Evolutionary conservation across 1,140 invertebrate species (phyloP).

Genomic region (Myzus persicae): DNA sequence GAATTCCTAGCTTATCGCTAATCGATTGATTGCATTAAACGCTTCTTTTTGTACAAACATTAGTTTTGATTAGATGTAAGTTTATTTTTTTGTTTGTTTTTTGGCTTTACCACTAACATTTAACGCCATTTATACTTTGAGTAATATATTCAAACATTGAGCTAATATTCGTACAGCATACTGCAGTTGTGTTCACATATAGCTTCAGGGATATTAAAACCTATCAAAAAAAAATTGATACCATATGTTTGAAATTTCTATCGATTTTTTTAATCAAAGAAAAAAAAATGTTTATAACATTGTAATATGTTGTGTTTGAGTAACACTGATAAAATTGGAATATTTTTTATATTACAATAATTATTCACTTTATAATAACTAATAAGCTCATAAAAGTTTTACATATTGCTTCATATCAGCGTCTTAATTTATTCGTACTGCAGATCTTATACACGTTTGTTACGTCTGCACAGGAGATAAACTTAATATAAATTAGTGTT

Average conservation of each 20-base stretch:
- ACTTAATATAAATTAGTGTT: conserved; percentile 7
- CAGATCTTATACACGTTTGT: background rate
- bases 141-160: background rate
- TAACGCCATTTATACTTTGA: background rate
- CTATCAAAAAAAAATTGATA: background rate
- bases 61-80: conserved; percentile 8
- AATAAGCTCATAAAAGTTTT: conserved; percentile 1
- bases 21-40: background rate
- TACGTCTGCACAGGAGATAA: background rate
- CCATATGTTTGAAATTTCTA: background rate
- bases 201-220: background rate
- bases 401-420: background rate
- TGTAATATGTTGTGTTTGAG: background rate
- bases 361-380: background rate
- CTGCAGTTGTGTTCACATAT: background rate
- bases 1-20: background rate
- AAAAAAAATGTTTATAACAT: background rate
- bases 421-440: background rate
- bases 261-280: background rate
- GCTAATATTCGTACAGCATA: background rate
- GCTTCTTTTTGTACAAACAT: background rate
- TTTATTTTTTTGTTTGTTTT: background rate
- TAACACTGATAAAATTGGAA: background rate
- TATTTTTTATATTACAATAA: background rate
- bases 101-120: background rate